Evolutionary conservation across 1,140 invertebrate genomes (phyloP).

Genomic region (Ylistrum balloti): DNA sequence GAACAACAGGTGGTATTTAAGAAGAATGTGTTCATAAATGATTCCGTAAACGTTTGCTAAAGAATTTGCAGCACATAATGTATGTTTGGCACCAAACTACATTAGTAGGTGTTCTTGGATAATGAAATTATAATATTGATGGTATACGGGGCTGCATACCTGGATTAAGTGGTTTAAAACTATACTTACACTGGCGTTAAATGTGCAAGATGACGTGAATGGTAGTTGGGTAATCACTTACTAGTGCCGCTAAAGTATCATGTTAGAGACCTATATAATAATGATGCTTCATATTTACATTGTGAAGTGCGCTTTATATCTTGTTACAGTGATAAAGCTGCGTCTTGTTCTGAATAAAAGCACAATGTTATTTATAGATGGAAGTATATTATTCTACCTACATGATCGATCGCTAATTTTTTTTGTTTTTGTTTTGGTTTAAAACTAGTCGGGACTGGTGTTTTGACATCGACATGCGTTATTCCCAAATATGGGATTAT

Average conservation of each 20-base stretch:
- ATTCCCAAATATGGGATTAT: too few species aligned
- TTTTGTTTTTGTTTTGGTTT: too few species aligned
- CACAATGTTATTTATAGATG: background rate
- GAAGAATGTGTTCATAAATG: background rate
- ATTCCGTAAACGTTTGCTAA: background rate
- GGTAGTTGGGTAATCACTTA: background rate
- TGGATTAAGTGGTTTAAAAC: conserved; percentile 10
- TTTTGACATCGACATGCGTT: too few species aligned
- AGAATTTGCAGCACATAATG: background rate
- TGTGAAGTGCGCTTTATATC: background rate
- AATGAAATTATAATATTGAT: conserved; percentile 13
- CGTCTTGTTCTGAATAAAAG: too few species aligned
- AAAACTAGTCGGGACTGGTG: too few species aligned
- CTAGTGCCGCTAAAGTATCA: background rate
- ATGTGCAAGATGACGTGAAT: background rate
- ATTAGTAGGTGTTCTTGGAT: background rate
- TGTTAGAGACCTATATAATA: background rate
- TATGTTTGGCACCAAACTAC: background rate
- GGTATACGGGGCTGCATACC: background rate
- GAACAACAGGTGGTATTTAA: background rate
- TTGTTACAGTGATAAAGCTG: background rate
- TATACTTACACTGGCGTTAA: background rate
- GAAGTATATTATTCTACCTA: background rate
- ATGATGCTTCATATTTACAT: background rate
- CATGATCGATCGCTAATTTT: too few species aligned